A percentile compares a stretch with the other conserved stretches of the same genome.
These are phyloP conservation scores for Platalea minor DNA, from an alignment of 2,797 vertebrate species.

Conservation along the genomic window DNA sequence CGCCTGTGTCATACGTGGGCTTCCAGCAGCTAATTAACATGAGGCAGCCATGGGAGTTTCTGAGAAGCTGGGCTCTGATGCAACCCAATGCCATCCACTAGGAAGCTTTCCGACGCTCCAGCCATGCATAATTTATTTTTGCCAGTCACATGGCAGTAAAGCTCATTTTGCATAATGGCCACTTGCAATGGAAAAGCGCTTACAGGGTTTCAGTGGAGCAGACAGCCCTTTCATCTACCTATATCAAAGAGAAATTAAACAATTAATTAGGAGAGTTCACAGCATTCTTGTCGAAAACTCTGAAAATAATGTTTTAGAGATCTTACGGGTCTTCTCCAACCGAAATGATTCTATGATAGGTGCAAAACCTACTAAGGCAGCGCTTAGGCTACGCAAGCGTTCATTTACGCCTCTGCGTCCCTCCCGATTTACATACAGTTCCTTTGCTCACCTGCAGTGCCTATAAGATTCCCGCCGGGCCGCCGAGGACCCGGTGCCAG, in stretches of 20 bases:
- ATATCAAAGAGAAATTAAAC: not conserved
- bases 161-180: conserved; percentile 41
- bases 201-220: not conserved
- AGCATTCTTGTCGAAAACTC: not conserved
- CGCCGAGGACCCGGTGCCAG: accelerated
- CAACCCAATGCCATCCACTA: conserved; percentile 29
- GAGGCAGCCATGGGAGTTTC: not conserved
- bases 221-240: not conserved
- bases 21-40: conserved; percentile 31
- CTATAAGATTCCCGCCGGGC: accelerated
- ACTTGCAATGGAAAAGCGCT: conserved; percentile 2
- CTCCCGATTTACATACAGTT: not conserved
- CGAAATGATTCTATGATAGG: too few species aligned
- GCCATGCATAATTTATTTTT: conserved; percentile 32
- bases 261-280: not conserved
- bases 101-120: conserved; percentile 37
- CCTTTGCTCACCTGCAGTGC: not conserved
- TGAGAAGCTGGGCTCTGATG: conserved; percentile 9
- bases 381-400: not conserved
- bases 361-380: not conserved
- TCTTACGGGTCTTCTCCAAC: too few species aligned
- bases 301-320: not conserved
- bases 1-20: not conserved
- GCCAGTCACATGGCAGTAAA: conserved; percentile 8
- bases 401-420: not conserved